Evolutionary conservation across 1,140 invertebrate genomes (phyloP), one percentile per base, ranked within the genome.

Genomic region (Monochamus saltuarius): DNA sequence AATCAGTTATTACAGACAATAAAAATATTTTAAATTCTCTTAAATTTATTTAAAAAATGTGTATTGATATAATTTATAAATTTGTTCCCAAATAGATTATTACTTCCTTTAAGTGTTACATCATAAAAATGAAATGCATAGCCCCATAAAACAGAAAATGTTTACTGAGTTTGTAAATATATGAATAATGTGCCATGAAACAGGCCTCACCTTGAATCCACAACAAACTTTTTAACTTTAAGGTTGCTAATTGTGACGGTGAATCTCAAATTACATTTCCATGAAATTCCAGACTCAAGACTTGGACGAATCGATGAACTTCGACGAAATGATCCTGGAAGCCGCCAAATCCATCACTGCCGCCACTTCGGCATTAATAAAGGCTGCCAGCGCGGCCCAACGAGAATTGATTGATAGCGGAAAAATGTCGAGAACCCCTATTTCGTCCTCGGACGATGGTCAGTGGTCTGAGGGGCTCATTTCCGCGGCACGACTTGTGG

Each of bases 401-500:
- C 82, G 92, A 58, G 95, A 99, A 75, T 83, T 98, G 0, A 95
- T 98, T 53, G 89, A 91, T 52, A 69, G 66, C 69, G 88, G 88
- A 54, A 89, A 93, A 79, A 89, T 96, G 22, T 89, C 90, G 0
- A 81, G 89, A 11, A 87, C 85, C 53, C 90, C 90, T 1, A 77
- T 87, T 14, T 89, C 86, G 11, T 91, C 88, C 34, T 94, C 91
- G 0, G 95, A 98, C 74, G 96, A 99, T 79, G 96, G 95, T 0
- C 96, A 99, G 73, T 99, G 97, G 97, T 98, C 95, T 0, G 95
- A 99, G 79, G 97, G 97, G 3, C 81, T 99, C 2, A 92, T 99
- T 36, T 98, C 95, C 0, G 97, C 97, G 0, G 95, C 97, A 1
- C 83, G 94, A 61, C 81, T 97, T 61, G 97, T 99, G 0, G 97